These are phyloP conservation scores for Theretra japonica DNA, from an alignment of 2,888 invertebrate species.

Conservation along the genomic window DNA sequence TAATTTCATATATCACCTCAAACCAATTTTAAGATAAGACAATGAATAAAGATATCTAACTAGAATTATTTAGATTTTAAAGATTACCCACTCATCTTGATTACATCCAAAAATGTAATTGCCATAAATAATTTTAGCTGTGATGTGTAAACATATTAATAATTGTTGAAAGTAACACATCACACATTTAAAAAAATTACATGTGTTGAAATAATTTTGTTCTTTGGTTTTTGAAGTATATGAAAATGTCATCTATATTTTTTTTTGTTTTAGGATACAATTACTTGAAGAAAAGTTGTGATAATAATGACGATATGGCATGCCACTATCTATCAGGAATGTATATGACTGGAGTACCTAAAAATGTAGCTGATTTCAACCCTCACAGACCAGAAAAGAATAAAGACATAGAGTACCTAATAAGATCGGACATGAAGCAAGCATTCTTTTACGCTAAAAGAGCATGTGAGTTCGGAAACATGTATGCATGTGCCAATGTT, in stretches of 20 bases:
- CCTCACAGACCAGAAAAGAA: constrained; percentile 71
- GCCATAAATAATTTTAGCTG: too few species aligned
- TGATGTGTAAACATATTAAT: too few species aligned
- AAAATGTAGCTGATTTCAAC: constrained; percentile 76
- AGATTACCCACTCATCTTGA: too few species aligned
- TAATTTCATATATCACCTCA: too few species aligned
- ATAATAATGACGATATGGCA: constrained; percentile 86
- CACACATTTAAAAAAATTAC: too few species aligned
- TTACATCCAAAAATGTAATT: too few species aligned
- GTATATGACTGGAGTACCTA: constrained; percentile 90
- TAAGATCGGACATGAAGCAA: constrained; percentile 88
- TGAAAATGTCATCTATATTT: background rate
- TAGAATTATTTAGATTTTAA: too few species aligned
- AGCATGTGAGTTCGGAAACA: constrained; percentile 93
- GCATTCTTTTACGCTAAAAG: constrained; percentile 91
- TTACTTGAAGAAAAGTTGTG: constrained; percentile 85
- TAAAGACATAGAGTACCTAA: constrained; percentile 78
- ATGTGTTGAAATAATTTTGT: too few species aligned
- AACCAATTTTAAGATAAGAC: too few species aligned
- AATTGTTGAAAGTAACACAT: too few species aligned
- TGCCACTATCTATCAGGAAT: constrained; percentile 93
- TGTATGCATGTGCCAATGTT: constrained; percentile 95
- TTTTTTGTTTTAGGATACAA: constrained; percentile 77
- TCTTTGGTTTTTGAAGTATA: background rate
- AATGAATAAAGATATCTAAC: too few species aligned